phyloP scores from a whole-genome alignment of 2,113 vertebrate genomes.

The Mormoops blainvillei region DNA sequence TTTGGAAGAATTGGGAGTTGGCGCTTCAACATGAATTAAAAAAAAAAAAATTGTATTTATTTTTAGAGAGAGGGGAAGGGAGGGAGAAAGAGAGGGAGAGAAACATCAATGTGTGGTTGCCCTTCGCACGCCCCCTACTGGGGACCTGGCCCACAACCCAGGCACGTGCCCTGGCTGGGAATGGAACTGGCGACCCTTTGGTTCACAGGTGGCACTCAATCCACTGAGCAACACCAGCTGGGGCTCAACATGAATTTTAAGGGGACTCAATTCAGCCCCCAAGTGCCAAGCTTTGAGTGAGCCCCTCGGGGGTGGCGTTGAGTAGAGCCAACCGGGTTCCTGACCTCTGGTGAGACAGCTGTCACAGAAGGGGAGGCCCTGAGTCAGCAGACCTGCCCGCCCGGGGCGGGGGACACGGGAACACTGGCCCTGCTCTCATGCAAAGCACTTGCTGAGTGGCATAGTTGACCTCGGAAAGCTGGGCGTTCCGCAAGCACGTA shows the following conservation, averaged over 20 bases:
- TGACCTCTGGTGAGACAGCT: neutral
- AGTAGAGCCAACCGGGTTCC: neutral
- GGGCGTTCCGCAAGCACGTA: neutral
- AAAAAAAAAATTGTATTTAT: too few relatives aligned
- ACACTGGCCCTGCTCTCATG: fast-evolving
- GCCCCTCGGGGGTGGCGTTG: neutral
- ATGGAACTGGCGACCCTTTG: too few relatives aligned
- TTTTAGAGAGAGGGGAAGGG: too few relatives aligned
- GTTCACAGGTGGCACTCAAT: too few relatives aligned
- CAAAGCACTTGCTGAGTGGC: neutral
- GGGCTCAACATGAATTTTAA: neutral
- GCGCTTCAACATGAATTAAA: too few relatives aligned
- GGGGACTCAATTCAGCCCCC: neutral
- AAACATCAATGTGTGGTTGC: too few relatives aligned
- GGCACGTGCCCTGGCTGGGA: too few relatives aligned
- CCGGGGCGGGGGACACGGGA: neutral
- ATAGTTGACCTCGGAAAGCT: neutral
- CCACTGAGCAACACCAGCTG: too few relatives aligned
- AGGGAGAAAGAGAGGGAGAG: too few relatives aligned
- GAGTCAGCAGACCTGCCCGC: neutral
- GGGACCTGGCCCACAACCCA: too few relatives aligned
- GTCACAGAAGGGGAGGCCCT: neutral
- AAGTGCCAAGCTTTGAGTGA: neutral
- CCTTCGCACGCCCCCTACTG: too few relatives aligned
- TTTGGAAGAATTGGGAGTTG: neutral